Evolutionary conservation across 2,888 invertebrate species (phyloP).

Genomic region (Lysandra coridon): DNA sequence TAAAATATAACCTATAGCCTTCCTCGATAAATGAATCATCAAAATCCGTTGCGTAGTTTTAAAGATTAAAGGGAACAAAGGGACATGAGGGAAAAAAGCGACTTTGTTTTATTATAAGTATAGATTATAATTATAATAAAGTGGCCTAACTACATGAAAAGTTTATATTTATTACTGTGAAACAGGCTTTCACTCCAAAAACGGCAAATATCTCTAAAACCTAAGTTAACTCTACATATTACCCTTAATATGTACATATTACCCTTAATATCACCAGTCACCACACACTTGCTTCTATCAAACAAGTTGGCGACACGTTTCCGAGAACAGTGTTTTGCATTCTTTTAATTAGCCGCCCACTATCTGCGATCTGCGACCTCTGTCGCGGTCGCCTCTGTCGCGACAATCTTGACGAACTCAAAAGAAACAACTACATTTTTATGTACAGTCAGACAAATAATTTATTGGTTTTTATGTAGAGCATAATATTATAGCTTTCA

Average conservation of each 20-base stretch:
- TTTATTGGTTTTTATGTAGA: neutral
- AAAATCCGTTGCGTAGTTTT: too few species aligned
- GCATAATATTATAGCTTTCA: too few species aligned
- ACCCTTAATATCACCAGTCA: too few species aligned
- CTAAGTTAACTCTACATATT: neutral
- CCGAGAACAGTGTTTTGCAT: constrained; percentile 29
- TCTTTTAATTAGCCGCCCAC: constrained; percentile 31
- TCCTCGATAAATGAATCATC: too few species aligned
- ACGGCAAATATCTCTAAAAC: neutral
- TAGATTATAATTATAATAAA: too few species aligned
- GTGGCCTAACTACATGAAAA: too few species aligned
- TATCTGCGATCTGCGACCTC: constrained; percentile 32
- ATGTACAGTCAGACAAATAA: neutral
- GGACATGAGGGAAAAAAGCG: too few species aligned
- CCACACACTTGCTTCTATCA: neutral
- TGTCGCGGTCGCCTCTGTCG: constrained; percentile 6
- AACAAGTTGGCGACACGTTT: constrained; percentile 15
- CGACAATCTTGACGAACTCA: constrained; percentile 22
- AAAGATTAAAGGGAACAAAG: too few species aligned
- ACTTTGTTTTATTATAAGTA: too few species aligned
- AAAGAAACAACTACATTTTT: neutral
- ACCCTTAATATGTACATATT: too few species aligned
- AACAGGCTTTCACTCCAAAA: neutral
- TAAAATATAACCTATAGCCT: too few species aligned
- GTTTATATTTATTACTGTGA: too few species aligned